phyloP scores from a whole-genome alignment of 2,888 invertebrate species.

The Pachydiplax longipennis region DNA sequence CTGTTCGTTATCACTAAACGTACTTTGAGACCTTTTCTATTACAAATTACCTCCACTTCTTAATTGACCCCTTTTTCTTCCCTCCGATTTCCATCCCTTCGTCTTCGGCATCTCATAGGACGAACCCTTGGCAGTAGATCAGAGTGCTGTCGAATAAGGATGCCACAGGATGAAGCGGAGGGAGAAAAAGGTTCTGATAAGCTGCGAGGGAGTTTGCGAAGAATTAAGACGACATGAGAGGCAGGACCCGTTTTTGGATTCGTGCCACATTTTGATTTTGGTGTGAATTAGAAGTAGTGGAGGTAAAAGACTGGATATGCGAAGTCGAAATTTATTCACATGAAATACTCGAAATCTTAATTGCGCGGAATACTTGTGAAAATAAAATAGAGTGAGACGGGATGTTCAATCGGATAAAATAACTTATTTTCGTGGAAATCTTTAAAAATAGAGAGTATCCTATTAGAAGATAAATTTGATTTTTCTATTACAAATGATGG shows the following conservation, averaged over 20 bases:
- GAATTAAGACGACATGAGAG: neutral
- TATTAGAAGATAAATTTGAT: too few relatives aligned
- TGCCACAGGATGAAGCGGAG: neutral
- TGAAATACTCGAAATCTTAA: neutral
- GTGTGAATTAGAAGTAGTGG: neutral
- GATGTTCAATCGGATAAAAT: neutral
- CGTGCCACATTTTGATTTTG: neutral
- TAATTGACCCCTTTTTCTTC: too few relatives aligned
- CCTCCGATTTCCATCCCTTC: too few relatives aligned
- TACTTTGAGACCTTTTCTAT: too few relatives aligned
- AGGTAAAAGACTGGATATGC: neutral
- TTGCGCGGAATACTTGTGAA: neutral
- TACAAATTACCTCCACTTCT: too few relatives aligned
- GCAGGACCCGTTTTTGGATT: neutral
- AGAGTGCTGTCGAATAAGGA: neutral
- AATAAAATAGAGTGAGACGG: neutral
- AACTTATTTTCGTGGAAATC: too few relatives aligned
- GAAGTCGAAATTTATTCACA: neutral
- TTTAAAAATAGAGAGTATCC: too few relatives aligned
- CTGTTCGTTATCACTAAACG: too few relatives aligned
- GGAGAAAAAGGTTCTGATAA: neutral
- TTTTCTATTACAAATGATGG: too few relatives aligned
- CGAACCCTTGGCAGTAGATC: slow-evolving; percentile 1
- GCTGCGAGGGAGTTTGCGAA: neutral
- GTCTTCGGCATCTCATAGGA: neutral